Percentiles rank a stretch among this genome's conserved stretches.
Conservation (phyloP, 2,888 invertebrate species). For the Nephrotoma flavescens region DNA sequence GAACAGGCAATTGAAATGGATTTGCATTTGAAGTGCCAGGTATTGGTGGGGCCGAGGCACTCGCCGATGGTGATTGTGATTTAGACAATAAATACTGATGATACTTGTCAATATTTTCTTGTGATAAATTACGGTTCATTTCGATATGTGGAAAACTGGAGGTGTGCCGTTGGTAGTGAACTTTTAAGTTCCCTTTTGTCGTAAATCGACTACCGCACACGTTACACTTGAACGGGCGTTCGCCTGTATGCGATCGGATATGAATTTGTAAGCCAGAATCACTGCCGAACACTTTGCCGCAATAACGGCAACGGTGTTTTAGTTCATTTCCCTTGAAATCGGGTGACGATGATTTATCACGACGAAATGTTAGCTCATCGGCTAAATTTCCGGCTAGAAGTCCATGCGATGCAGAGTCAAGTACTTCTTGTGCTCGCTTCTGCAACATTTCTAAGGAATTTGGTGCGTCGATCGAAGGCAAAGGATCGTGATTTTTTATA, state of each 20-base stretch:
- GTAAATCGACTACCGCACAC: conserved; percentile 98
- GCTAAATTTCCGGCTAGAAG: conserved; percentile 77
- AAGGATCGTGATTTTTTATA: conserved; percentile 69
- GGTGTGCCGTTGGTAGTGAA: conserved; percentile 95
- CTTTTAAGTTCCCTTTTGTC: conserved; percentile 98
- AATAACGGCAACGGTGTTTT: conserved; percentile 87
- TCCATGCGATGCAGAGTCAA: conserved; percentile 87
- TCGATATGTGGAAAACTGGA: conserved; percentile 81
- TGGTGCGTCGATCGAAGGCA: conserved; percentile 60
- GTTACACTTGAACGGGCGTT: conserved; percentile 97
- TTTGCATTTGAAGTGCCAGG: conserved; percentile 9
- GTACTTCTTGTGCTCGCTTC: conserved; percentile 79
- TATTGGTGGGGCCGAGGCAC: not conserved
- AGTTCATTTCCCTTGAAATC: conserved; percentile 52
- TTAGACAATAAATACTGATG: conserved; percentile 51
- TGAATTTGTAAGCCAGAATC: conserved; percentile 96
- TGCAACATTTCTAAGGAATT: conserved; percentile 88
- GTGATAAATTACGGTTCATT: conserved; percentile 85
- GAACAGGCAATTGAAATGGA: conserved; percentile 20
- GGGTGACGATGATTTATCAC: conserved; percentile 52
- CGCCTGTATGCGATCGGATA: conserved; percentile 93
- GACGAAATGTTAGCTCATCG: conserved; percentile 72
- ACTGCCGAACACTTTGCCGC: conserved; percentile 91
- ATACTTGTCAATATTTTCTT: conserved; percentile 81
- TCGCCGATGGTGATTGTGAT: conserved; percentile 2